Evolutionary conservation across 1,140 invertebrate species (phyloP), one percentile per base, ranked within the genome.

Genomic region (Choristoneura fumiferana): DNA sequence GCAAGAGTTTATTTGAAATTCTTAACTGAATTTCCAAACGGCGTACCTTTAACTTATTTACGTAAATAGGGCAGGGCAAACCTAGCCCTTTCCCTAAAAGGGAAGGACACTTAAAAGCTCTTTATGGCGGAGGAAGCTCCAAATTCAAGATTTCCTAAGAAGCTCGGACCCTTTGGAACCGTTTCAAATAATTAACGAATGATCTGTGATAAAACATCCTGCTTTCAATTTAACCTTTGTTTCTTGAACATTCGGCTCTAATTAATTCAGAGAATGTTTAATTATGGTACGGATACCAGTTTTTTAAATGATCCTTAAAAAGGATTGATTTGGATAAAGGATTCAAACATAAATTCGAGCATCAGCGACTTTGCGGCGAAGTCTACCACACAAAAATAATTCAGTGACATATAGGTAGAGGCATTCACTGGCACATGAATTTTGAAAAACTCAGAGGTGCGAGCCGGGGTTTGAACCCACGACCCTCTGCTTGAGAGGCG

Each of bases 151-250:
- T 49, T 49, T 49, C 6, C 17, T 22, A 6, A 49, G 15, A 4
- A 12, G 17, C 12, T 18, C 9, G 17, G 43, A 49, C 43, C 43
- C 18, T 29, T 22, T 0, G 43, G 10, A 49, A n/a, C 18, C 18
- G 43, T 49, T 29, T 49, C 43, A 49, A 49, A 49, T 49, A 49
- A 49, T 49, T 49, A 49, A 49, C 43, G 18, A 49, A 49, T 8
- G 43, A 49, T 18, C 22, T 12, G 43, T 33, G 4, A 49, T 49
- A 29, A 49, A 49, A 49, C 22, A 49, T 10, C 13, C 17, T 12
- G 10, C 9, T 49, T 49, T 12, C 43, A 29, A 49, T 49, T 22
- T 13, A 12, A 33, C 43, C 43, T 49, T 49, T 49, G 40, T 45
- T 17, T 45, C 17, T 49, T 18, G 43, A 22, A 49, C 13, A 8